Base-by-base conservation (phyloP, 1,140 invertebrate species). In the Cotesia vestalis region DNA sequence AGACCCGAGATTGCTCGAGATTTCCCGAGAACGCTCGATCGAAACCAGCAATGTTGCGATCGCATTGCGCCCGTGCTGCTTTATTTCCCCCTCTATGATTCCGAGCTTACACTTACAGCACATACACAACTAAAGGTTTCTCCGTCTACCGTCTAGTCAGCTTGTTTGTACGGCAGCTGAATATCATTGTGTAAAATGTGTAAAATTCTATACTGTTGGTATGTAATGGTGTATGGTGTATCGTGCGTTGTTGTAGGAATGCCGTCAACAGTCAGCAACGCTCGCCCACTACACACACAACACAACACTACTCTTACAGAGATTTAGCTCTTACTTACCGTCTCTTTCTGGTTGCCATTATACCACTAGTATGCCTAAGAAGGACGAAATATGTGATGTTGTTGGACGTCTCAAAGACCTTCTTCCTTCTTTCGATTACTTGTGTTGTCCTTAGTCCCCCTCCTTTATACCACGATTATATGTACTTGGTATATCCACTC, bases 241-340 rank as follows among this genome's bases (percentile, higher is more conserved):
- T 75, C 76, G 73, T 77, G 72, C 78, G 79, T 74, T 77, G 79
- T 80, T 62, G 71, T 79, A 80, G 78, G 80, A 81, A 81, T 81
- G 80, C 79, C 78, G 80, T 81, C 79, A 76, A 79, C 80, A 76
- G 78, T 78, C 6, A 80, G 27, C 1, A 27, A 27, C 27, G 78
- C 80, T 81, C 79, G 78, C 79, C 80, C 80, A 80, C 78, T 79
- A 78, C 66, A 55, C 79, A 78, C 66, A 55, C 52, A 51, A 27
- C 34, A 35, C 66, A 12, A 62, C 60, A 5, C 12, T 62, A 36
- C 73, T 75, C 74, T 74, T 77, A 71, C 73, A 69, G 73, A 75
- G 73, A 72, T 60, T 73, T 73, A 62, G 57, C 51, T 52, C 2
- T 6, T 46, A 6, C 8, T 46, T 46, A 11, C 40, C 40, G 40